phyloP scores from a whole-genome alignment of 2,113 vertebrate species.

The Sciurus niger region DNA sequence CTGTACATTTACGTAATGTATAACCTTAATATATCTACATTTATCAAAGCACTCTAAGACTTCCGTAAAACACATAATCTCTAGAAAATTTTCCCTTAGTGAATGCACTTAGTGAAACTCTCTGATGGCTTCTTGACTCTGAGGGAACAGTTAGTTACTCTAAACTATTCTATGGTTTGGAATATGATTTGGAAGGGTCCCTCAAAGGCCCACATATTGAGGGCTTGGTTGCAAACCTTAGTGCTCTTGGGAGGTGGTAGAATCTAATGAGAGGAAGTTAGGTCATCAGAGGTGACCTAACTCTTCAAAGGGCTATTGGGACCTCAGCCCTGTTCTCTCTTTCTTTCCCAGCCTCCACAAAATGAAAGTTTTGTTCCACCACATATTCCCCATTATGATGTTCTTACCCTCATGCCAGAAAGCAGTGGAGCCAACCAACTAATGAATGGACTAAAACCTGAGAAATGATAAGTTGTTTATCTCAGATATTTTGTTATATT shows the following conservation, averaged over 20 bases:
- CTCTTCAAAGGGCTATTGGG: not conserved
- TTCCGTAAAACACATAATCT: slow-evolving; percentile 23
- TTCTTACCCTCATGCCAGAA: not conserved
- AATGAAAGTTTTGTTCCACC: too few species aligned
- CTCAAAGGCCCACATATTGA: not conserved
- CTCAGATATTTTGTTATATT: not conserved
- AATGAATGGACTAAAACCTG: too few species aligned
- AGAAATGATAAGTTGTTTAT: not conserved
- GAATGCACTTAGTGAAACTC: not conserved
- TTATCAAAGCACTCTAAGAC: not conserved
- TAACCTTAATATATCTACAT: not conserved
- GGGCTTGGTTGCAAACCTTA: not conserved
- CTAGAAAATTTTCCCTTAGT: slow-evolving; percentile 4
- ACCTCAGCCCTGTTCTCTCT: not conserved
- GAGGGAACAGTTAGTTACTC: not conserved
- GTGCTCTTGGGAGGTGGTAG: not conserved
- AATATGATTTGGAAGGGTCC: not conserved
- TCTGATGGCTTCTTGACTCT: slow-evolving; percentile 26
- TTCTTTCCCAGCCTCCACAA: not conserved
- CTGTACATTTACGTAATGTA: slow-evolving; percentile 35
- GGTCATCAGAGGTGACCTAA: not conserved
- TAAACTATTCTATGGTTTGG: not conserved
- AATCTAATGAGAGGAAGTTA: not conserved
- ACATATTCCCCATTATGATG: too few species aligned
- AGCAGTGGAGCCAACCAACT: not conserved